Evolutionary conservation across 2,888 invertebrate genomes (phyloP), one percentile per base, ranked within the genome.

Genomic region (Trichopoda pennipes): DNA sequence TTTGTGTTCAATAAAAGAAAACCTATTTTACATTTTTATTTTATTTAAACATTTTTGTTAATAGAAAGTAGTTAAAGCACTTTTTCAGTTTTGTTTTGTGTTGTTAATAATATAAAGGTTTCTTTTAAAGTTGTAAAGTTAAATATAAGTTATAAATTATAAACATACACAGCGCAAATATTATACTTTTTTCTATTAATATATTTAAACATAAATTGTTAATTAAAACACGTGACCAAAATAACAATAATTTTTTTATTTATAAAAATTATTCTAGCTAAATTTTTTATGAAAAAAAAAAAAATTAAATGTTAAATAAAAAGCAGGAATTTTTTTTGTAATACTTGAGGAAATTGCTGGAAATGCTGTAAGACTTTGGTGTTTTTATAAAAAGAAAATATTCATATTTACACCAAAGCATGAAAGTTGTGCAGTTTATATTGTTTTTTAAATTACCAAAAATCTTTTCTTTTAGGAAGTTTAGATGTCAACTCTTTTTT

Each of bases 41-140:
- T 58, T 38, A 58, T 12, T 64, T 14, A 64, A 72, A 42, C 9
- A 17, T 19, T 38, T 28, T 53, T 58, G 7, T 61, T 23, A 58
- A 64, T 49, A 55, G 14, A 69, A 77, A 35, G 12, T 66, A 58
- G 53, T 64, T 73, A 60, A 60, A 78, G 64, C 51, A 73, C 58
- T 72, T 78, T 74, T 28, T 53, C 19, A 68, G 51, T 61, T 55
- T 35, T 19, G 44, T 42, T 28, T 35, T 23, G 23, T 21, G 1
- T 12, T 58, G 19, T 23, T 44, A 60, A 42, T 38, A 38, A 38
- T 38, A 38, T 12, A 38, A 38, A 38, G 38, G 44, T 47, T 47
- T 63, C 3, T 32, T 47, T 47, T 47, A 17, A 32, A 32, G 17
- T 56, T 17, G 32, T 32, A 49, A 49, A 49, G 47, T 49, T 19